Evolutionary conservation across 2,113 vertebrate genomes (phyloP).

Genomic region (Brienomyrus brachyistius): DNA sequence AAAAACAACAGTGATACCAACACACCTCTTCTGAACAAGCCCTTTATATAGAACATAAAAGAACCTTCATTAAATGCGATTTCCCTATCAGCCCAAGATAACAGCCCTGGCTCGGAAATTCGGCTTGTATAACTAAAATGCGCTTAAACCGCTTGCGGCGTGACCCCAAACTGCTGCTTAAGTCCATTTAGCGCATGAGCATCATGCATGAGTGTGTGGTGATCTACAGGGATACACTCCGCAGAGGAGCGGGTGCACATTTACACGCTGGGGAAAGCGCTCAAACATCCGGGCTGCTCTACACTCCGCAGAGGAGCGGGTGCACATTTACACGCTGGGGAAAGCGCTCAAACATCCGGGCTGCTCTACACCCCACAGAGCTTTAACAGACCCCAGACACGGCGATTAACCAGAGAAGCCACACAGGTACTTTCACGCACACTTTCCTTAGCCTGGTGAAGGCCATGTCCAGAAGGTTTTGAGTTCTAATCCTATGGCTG

Average conservation of each 20-base stretch:
- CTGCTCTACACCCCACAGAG: neutral
- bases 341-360: too few relatives aligned
- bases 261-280: too few relatives aligned
- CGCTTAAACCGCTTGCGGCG: neutral
- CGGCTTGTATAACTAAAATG: neutral
- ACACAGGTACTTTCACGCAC: neutral
- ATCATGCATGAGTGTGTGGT: neutral
- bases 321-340: too few relatives aligned
- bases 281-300: too few relatives aligned
- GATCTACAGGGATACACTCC: too few relatives aligned
- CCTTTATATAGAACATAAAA: neutral
- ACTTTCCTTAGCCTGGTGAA: neutral
- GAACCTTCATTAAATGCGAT: neutral
- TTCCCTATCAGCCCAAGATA: neutral
- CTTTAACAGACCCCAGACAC: neutral
- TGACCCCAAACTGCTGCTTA: neutral
- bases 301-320: too few relatives aligned
- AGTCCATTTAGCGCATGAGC: neutral
- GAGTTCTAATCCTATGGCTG: too few relatives aligned
- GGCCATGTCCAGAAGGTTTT: too few relatives aligned
- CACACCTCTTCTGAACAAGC: neutral
- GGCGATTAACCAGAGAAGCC: neutral
- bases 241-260: too few relatives aligned
- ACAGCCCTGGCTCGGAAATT: neutral
- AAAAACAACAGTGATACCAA: slow-evolving; percentile 20